Conservation (phyloP, 2,797 vertebrate genomes). For the Thunnus albacares region DNA sequence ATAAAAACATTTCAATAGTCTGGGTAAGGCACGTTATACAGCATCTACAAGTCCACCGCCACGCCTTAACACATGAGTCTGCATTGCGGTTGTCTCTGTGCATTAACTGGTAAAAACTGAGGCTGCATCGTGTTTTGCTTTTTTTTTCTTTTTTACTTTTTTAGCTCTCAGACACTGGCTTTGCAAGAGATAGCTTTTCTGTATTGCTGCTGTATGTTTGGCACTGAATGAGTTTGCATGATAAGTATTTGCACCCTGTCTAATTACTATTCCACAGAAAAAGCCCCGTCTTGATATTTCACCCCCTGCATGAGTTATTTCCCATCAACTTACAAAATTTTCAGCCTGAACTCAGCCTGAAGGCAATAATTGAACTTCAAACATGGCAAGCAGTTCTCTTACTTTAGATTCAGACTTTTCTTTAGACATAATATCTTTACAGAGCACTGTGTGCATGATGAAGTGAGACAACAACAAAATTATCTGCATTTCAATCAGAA, state of each 20-base stretch:
- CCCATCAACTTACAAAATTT: neutral
- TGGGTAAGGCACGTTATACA: slow-evolving; percentile 33
- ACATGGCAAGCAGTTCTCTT: neutral
- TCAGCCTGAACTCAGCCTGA: neutral
- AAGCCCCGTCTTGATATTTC: neutral
- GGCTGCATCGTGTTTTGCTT: neutral
- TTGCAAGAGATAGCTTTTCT: slow-evolving; percentile 12
- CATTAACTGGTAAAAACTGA: neutral
- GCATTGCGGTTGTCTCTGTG: neutral
- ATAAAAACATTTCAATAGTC: neutral
- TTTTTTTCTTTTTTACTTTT: slow-evolving; percentile 1
- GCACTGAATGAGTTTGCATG: slow-evolving; percentile 31
- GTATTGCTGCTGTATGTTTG: slow-evolving; percentile 24
- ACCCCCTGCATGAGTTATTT: neutral
- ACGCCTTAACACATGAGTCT: neutral
- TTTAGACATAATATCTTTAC: neutral
- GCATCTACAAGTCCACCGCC: slow-evolving; percentile 11
- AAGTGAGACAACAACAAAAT: neutral
- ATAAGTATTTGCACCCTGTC: slow-evolving; percentile 29
- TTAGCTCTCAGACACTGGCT: neutral
- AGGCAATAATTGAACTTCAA: slow-evolving; percentile 1
- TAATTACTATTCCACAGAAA: neutral
- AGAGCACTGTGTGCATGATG: neutral
- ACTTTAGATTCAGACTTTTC: neutral
- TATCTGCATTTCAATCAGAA: neutral